phyloP scores from a whole-genome alignment of 2,113 vertebrate species.

The Callipepla californica region DNA sequence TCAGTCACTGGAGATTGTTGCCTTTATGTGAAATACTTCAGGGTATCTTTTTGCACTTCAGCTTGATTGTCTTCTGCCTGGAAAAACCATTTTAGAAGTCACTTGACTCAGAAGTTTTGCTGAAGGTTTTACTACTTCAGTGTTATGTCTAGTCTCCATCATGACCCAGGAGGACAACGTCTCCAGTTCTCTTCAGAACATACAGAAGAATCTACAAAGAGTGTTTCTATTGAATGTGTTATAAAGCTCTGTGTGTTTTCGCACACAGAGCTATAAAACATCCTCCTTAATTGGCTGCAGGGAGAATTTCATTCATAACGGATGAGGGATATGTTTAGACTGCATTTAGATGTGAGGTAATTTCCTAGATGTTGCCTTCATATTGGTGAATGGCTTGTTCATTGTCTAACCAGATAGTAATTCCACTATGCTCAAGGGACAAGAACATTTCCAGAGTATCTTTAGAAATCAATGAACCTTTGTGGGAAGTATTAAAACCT shows the following conservation, averaged over 20 bases:
- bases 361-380: not conserved
- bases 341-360: not conserved
- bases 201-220: not conserved
- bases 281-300: not conserved
- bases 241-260: not conserved
- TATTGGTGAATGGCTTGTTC: not conserved
- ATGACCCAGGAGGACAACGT: not conserved
- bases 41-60: not conserved
- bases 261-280: not conserved
- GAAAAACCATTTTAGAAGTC: not conserved
- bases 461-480: not conserved
- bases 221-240: not conserved
- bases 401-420: not conserved
- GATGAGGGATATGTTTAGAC: not conserved
- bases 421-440: not conserved
- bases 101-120: not conserved
- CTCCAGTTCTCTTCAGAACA: not conserved
- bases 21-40: not conserved
- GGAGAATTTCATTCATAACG: not conserved
- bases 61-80: not conserved
- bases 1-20: not conserved
- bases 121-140: not conserved
- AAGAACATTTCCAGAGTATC: not conserved
- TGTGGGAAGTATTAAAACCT: not conserved
- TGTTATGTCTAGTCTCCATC: not conserved